These are phyloP conservation scores for Crypturellus tataupa DNA, from an alignment of 2,797 vertebrate genomes.

Conservation along the genomic window DNA sequence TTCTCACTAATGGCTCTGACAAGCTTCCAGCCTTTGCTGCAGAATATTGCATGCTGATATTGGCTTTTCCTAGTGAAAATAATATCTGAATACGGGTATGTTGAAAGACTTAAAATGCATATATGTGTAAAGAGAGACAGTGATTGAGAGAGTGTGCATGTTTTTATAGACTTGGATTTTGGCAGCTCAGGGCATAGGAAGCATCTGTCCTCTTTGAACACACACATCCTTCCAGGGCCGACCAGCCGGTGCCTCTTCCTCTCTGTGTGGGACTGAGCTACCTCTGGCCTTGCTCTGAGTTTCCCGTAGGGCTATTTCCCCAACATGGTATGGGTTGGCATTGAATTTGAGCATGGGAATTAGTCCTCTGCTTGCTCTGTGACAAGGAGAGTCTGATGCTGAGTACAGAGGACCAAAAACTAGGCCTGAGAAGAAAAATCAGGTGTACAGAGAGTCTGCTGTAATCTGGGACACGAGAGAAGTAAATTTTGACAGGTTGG, in stretches of 20 bases:
- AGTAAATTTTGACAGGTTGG: no score
- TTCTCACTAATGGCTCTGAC: neutral
- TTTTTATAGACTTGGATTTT: neutral
- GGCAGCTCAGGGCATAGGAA: neutral
- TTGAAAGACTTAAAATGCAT: neutral
- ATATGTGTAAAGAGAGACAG: neutral
- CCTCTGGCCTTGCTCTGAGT: neutral
- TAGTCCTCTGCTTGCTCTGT: neutral
- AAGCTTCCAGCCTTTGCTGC: neutral
- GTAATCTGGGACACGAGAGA: neutral
- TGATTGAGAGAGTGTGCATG: accelerated
- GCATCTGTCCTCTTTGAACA: neutral
- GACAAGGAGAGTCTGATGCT: neutral
- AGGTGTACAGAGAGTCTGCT: neutral
- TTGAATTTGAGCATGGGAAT: neutral
- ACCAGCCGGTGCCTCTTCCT: neutral
- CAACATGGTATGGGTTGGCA: neutral
- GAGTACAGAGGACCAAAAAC: neutral
- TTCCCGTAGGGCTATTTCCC: neutral
- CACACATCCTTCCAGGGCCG: neutral
- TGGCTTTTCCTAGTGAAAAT: neutral
- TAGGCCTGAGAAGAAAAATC: neutral
- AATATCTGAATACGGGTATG: neutral
- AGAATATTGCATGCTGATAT: neutral
- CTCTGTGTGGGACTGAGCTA: neutral